Conservation (phyloP, 2,797 vertebrate species). For the Darevskia nairensis region DNA sequence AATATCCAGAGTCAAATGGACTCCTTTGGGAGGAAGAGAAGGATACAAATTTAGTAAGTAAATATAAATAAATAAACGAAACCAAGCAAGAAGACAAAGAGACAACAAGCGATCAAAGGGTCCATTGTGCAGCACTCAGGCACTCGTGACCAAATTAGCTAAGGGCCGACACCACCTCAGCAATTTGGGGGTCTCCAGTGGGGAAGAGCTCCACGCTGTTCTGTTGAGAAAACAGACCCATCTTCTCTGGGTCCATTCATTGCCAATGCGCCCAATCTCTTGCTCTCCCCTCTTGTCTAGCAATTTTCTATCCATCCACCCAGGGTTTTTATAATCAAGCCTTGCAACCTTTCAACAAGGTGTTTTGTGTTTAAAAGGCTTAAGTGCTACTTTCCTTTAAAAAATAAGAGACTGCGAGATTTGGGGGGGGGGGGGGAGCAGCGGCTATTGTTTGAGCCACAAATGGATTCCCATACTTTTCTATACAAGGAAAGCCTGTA, state of each 20-base stretch:
- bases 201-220: conserved; percentile 6
- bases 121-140: background rate
- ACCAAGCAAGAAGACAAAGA: background rate
- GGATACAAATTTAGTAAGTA: background rate
- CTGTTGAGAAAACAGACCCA: background rate
- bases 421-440: no score
- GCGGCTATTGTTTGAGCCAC: conserved; percentile 1
- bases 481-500: background rate
- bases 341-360: conserved; percentile 31
- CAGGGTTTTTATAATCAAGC: conserved; percentile 53
- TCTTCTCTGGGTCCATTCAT: background rate
- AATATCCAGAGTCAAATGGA: background rate
- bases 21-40: background rate
- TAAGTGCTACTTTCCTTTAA: conserved; percentile 39
- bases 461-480: conserved; percentile 14
- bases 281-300: background rate
- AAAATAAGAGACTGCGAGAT: conserved; percentile 6
- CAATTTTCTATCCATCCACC: conserved; percentile 16
- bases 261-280: background rate
- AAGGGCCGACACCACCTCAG: background rate
- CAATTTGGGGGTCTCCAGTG: conserved; percentile 1
- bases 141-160: background rate
- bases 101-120: background rate
- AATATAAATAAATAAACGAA: background rate
- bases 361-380: background rate